Base-by-base conservation (phyloP, 2,113 vertebrate genomes). In the Rhea americana region DNA sequence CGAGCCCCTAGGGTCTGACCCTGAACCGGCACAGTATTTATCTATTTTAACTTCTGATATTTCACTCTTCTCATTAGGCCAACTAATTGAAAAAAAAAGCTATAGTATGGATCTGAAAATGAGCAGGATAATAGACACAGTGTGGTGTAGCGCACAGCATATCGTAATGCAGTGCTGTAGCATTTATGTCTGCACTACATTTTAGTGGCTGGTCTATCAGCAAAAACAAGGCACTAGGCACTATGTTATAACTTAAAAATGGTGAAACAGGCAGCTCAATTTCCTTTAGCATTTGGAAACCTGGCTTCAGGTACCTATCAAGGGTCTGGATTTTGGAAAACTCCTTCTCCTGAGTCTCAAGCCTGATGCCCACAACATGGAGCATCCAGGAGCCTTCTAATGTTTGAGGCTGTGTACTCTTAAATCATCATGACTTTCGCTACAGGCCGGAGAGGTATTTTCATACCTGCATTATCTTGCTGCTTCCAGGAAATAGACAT, bases 1-100 rank as follows among this genome's bases (percentile, higher is more conserved):
- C 56, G 68, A 94, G 81, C 83, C 83, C 68, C 80, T 81, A 39
- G 15, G 82, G 72, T 93, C 81, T 90, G 79, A 76, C 77, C 90
- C 56, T 75, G 14, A 86, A 55, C 77, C 90, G 86, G 70, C 73
- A 30, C 43, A 30, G 32, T 37, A 1, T 58, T 90, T 70, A 5
- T 66, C 37, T 86, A 56, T 93, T 91, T 86, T 65, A 81, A 88
- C 66, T 85, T 61, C 61, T 91, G 73, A 26, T 78, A 63, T 55
- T 91, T 83, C 63, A 37, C 32, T 83, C 41, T 63, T 21, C 28
- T 95, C 0, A 0, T 75, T 35, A 63, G 47, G 17, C 47, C 65
- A 88, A 37, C 26, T 81, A 61, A 19, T 2, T 63, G 58, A 88
- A 78, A 58, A 78, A 58, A 41, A 72, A 77, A 32, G 26, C 3